Percentiles rank a stretch among this genome's conserved stretches.
These are phyloP conservation scores for Oligia fasciuncula DNA, from an alignment of 2,888 invertebrate genomes.

Conservation along the genomic window DNA sequence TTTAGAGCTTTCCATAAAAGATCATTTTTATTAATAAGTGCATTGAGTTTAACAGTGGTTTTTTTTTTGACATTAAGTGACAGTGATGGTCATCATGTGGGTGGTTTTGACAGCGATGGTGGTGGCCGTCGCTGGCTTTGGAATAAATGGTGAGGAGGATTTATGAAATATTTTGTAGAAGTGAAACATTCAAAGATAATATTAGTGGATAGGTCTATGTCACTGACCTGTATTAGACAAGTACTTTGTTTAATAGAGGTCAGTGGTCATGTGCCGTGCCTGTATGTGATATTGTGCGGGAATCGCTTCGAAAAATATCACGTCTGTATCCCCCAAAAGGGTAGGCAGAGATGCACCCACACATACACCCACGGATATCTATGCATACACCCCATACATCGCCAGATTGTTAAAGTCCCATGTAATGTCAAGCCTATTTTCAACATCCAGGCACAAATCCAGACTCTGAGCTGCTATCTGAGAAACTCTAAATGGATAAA, in stretches of 20 bases:
- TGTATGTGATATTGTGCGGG: no score
- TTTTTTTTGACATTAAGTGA: slow-evolving; percentile 5
- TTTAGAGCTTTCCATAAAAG: background rate
- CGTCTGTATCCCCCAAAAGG: background rate
- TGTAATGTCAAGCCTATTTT: no score
- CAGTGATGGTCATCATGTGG: slow-evolving; percentile 33
- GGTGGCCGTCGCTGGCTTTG: slow-evolving; percentile 29
- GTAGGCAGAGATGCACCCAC: background rate
- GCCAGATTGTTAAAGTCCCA: background rate
- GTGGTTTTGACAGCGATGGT: slow-evolving; percentile 29
- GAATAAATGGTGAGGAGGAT: slow-evolving; percentile 44
- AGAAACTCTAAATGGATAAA: background rate
- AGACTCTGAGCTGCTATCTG: background rate
- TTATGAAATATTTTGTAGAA: background rate
- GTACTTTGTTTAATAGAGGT: no score
- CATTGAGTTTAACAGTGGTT: background rate
- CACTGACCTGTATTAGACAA: no score
- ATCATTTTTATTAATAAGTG: background rate
- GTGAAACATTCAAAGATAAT: background rate
- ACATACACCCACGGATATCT: no score
- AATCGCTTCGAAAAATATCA: background rate
- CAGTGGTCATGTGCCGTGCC: no score
- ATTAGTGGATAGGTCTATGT: background rate
- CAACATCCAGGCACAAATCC: background rate
- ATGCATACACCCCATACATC: background rate